Evolutionary conservation across 2,888 invertebrate genomes (phyloP).

Genomic region (Chrysopilus asiliformis): DNA sequence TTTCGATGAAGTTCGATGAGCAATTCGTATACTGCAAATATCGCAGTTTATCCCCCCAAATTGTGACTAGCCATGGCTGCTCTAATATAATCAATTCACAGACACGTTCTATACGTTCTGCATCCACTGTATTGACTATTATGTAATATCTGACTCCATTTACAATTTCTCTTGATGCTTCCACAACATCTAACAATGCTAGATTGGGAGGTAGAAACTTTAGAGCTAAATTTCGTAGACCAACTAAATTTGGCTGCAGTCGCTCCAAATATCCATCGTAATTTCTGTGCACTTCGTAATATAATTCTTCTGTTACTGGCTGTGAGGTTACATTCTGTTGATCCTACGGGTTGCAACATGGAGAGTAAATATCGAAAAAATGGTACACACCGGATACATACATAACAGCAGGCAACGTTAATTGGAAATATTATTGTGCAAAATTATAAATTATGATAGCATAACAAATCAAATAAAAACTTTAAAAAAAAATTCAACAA

Average conservation of each 20-base stretch:
- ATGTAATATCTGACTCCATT: slow-evolving; percentile 33
- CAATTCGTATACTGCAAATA: slow-evolving; percentile 52
- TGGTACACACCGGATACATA: too few relatives aligned
- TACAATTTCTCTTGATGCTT: slow-evolving; percentile 32
- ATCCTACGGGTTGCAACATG: too few relatives aligned
- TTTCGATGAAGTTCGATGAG: slow-evolving; percentile 26
- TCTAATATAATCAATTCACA: slow-evolving; percentile 51
- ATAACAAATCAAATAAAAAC: too few relatives aligned
- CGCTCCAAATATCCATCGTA: slow-evolving; percentile 22
- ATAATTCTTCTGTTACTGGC: too few relatives aligned
- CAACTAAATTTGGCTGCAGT: slow-evolving; percentile 31
- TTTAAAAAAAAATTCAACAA: too few relatives aligned
- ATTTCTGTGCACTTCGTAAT: too few relatives aligned
- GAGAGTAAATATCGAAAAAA: too few relatives aligned
- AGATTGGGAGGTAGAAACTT: slow-evolving; percentile 29
- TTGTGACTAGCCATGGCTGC: slow-evolving; percentile 48
- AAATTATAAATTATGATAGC: too few relatives aligned
- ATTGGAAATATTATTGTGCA: too few relatives aligned
- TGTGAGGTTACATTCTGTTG: too few relatives aligned
- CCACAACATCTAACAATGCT: slow-evolving; percentile 31
- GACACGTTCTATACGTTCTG: slow-evolving; percentile 27
- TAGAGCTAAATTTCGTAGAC: slow-evolving; percentile 32
- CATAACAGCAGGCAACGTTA: too few relatives aligned
- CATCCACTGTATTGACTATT: slow-evolving; percentile 27
- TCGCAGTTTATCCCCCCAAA: slow-evolving; percentile 45